Percentiles rank a stretch among this genome's conserved stretches.
phyloP scores from a whole-genome alignment of 2,888 invertebrate genomes.

The Pilophorus perplexus region DNA sequence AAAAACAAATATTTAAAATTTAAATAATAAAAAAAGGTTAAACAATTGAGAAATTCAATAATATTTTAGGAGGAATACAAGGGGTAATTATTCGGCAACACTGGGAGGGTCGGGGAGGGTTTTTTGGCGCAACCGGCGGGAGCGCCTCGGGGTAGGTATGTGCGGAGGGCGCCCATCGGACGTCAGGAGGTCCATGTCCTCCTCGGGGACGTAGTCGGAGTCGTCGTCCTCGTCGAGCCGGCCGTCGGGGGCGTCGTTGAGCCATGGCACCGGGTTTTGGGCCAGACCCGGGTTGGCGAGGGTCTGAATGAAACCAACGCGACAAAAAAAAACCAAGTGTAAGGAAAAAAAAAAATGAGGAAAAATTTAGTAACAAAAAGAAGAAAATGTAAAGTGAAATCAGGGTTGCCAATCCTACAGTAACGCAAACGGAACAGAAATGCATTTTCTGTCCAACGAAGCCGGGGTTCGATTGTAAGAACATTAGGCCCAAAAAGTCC shows the following conservation, averaged over 20 bases:
- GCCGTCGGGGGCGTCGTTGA: neutral
- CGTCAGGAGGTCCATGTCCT: neutral
- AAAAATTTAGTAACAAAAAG: neutral
- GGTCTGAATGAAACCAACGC: conserved; percentile 6
- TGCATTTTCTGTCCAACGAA: no score
- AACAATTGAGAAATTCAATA: neutral
- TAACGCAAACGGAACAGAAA: no score
- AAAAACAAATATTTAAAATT: neutral
- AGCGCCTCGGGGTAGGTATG: neutral
- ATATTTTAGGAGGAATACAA: no score
- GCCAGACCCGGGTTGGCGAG: neutral
- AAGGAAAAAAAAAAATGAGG: neutral
- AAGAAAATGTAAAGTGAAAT: no score
- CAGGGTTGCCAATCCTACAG: no score
- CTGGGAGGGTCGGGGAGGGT: no score
- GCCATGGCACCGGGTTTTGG: neutral
- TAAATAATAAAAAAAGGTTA: conserved; percentile 1
- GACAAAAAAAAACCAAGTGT: neutral
- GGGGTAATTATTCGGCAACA: no score
- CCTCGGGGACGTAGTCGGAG: neutral
- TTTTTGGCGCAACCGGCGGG: neutral
- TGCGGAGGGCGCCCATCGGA: neutral
- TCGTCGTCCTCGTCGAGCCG: neutral
- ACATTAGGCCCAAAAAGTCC: no score
- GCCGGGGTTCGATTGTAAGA: no score